phyloP scores from a whole-genome alignment of 2,797 vertebrate species.

The Eupleurogrammus muticus region DNA sequence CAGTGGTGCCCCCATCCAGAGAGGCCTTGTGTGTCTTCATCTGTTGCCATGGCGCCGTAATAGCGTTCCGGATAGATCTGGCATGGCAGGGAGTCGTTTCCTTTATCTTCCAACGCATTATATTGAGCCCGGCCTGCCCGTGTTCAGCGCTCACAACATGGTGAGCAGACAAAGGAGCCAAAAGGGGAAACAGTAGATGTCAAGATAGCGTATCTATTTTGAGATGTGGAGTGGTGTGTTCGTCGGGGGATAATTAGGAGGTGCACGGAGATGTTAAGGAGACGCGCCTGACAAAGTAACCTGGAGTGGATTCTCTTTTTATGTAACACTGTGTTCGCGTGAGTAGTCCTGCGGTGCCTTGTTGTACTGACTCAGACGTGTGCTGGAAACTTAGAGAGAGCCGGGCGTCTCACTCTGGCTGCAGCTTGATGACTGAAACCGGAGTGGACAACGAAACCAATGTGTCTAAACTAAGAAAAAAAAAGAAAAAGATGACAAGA shows the following conservation, averaged over 20 bases:
- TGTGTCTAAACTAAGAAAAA: not conserved
- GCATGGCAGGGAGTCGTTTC: slow-evolving; percentile 76
- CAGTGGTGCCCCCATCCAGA: slow-evolving; percentile 70
- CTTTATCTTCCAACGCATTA: slow-evolving; percentile 73
- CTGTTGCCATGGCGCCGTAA: slow-evolving; percentile 83
- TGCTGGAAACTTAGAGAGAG: slow-evolving; percentile 4
- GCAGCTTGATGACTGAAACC: not conserved
- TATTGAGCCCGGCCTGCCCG: slow-evolving; percentile 68
- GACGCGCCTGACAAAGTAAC: slow-evolving; percentile 38
- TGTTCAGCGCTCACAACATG: slow-evolving; percentile 49
- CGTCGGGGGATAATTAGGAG: slow-evolving; percentile 49
- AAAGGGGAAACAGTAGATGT: slow-evolving; percentile 53
- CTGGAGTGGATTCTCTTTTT: slow-evolving; percentile 51
- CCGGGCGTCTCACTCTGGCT: not conserved
- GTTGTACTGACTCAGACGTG: slow-evolving; percentile 16
- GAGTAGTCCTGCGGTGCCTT: slow-evolving; percentile 15
- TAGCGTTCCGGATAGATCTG: slow-evolving; percentile 77
- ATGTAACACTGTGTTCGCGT: slow-evolving; percentile 41
- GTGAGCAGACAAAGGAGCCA: slow-evolving; percentile 60
- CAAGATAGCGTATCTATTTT: slow-evolving; percentile 45
- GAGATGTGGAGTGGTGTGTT: slow-evolving; percentile 46
- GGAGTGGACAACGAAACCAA: not conserved
- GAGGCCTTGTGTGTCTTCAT: slow-evolving; percentile 79
- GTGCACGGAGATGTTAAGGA: slow-evolving; percentile 42
- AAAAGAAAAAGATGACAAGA: not conserved